Evolutionary conservation across 2,113 vertebrate species (phyloP).

Genomic region (Etheostoma cragini): DNA sequence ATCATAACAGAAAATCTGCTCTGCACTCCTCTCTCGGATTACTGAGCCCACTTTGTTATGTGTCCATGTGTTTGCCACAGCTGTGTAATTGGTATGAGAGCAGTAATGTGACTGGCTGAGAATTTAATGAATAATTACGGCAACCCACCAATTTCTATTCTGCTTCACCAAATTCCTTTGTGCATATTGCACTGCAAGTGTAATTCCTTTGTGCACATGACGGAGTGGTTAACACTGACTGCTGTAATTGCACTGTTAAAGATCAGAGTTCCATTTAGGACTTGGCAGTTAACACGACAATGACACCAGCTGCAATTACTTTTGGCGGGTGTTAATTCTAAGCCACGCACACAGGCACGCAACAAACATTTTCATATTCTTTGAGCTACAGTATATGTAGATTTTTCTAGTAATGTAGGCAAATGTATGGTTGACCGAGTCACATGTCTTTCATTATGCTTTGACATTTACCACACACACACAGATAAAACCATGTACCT

Average conservation of each 20-base stretch:
- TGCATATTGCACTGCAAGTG: constrained; percentile 18
- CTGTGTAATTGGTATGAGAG: constrained; percentile 60
- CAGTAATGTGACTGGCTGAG: constrained; percentile 57
- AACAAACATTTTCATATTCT: neutral
- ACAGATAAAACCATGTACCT: constrained; percentile 35
- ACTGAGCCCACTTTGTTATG: constrained; percentile 24
- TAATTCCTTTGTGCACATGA: constrained; percentile 33
- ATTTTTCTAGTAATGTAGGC: neutral
- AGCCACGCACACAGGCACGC: neutral
- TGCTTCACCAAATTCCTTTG: constrained; percentile 30
- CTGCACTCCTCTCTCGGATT: constrained; percentile 18
- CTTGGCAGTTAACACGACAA: constrained; percentile 6
- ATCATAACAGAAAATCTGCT: constrained; percentile 30
- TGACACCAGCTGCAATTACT: constrained; percentile 2
- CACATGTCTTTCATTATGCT: constrained; percentile 6
- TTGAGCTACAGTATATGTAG: neutral
- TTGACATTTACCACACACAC: neutral
- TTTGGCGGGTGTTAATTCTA: neutral
- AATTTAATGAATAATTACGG: constrained; percentile 65
- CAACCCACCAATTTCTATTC: constrained; percentile 42
- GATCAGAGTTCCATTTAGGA: constrained; percentile 33
- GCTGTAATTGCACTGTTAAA: constrained; percentile 26
- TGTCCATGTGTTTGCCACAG: constrained; percentile 63
- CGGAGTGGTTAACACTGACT: constrained; percentile 19
- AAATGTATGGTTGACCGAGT: neutral